Evolutionary conservation across 2,797 vertebrate genomes (phyloP).

Genomic region (Hozukius guyotensis): DNA sequence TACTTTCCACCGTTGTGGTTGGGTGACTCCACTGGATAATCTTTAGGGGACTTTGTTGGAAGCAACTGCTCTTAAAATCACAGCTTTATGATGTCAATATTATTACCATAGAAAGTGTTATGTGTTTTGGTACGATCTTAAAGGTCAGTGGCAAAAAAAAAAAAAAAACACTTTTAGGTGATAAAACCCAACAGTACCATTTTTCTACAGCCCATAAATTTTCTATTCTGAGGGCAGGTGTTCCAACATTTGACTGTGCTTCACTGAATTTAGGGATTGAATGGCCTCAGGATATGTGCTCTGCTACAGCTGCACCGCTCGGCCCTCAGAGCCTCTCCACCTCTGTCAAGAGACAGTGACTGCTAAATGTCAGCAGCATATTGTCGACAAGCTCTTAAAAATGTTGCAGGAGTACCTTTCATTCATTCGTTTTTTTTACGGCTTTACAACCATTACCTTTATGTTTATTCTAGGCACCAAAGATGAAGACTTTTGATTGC

Average conservation of each 20-base stretch:
- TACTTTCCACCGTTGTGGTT: background rate
- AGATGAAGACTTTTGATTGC: constrained; percentile 2
- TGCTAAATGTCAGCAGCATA: constrained; percentile 61
- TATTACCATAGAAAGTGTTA: background rate
- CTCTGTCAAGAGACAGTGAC: constrained; percentile 20
- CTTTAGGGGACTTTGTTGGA: background rate
- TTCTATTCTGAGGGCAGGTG: constrained; percentile 42
- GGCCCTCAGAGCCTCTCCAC: constrained; percentile 20
- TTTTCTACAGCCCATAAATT: constrained; percentile 32
- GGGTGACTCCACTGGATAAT: background rate
- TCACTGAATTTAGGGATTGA: constrained; percentile 42
- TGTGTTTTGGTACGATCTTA: constrained; percentile 19
- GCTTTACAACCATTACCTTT: constrained; percentile 21
- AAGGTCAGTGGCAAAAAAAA: constrained; percentile 22
- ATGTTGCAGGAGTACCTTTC: background rate
- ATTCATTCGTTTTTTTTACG: background rate
- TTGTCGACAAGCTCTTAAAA: constrained; percentile 9
- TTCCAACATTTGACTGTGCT: constrained; percentile 42
- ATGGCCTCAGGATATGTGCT: constrained; percentile 53
- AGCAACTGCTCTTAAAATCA: background rate
- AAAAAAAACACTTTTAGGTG: background rate
- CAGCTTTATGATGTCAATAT: background rate
- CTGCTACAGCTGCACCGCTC: constrained; percentile 20
- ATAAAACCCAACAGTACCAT: constrained; percentile 21
- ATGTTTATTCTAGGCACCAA: background rate